Conservation (phyloP, 2,888 invertebrate genomes). For the Leptogaster cylindrica region DNA sequence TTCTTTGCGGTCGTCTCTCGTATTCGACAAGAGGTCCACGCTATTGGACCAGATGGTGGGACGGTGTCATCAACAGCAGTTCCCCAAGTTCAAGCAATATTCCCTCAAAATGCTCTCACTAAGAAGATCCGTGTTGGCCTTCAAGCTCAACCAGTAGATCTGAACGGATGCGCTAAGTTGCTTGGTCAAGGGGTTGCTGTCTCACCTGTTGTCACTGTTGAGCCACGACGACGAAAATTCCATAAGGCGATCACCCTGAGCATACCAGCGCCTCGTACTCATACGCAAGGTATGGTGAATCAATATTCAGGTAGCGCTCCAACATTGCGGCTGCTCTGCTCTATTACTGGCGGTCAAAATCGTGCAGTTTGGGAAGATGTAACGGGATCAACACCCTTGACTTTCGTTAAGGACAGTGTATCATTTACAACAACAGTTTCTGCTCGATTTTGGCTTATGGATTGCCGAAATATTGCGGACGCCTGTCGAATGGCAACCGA, state of each 20-base stretch:
- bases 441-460: slow-evolving; percentile 97
- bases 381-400: slow-evolving; percentile 95
- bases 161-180: slow-evolving; percentile 82
- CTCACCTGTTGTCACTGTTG: slow-evolving; percentile 97
- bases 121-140: slow-evolving; percentile 98
- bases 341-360: slow-evolving; percentile 94
- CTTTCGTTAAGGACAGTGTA: slow-evolving; percentile 95
- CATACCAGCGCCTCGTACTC: slow-evolving; percentile 81
- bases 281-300: slow-evolving; percentile 77
- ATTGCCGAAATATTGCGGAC: slow-evolving; percentile 93
- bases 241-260: slow-evolving; percentile 98
- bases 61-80: slow-evolving; percentile 94
- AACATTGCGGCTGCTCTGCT: slow-evolving; percentile 89
- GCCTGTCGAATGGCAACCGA: slow-evolving; percentile 97
- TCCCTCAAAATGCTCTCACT: slow-evolving; percentile 96
- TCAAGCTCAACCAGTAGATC: slow-evolving; percentile 93
- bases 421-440: slow-evolving; percentile 99
- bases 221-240: slow-evolving; percentile 96
- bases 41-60: slow-evolving; percentile 97
- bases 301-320: slow-evolving; percentile 81
- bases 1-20: slow-evolving; percentile 96
- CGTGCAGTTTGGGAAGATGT: slow-evolving; percentile 99
- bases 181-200: slow-evolving; percentile 96
- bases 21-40: slow-evolving; percentile 94
- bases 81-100: slow-evolving; percentile 81